Evolutionary conservation across 2,797 vertebrate species (phyloP).

Genomic region (Sitta carolinensis): DNA sequence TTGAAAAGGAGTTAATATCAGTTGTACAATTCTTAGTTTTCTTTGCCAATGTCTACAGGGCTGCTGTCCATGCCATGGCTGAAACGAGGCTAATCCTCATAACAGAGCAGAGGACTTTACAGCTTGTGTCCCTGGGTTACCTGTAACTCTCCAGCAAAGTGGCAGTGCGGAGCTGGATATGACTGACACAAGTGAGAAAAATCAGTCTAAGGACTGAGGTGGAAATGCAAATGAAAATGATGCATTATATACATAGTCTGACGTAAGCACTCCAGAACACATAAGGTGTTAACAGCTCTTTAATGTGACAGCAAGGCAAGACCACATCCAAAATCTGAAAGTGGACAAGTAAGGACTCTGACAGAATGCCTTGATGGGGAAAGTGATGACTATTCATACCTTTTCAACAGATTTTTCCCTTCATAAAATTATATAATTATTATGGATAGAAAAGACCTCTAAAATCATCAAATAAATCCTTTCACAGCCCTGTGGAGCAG

Average conservation of each 20-base stretch:
- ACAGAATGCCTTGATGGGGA: not conserved
- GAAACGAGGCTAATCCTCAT: constrained; percentile 22
- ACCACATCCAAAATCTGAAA: not conserved
- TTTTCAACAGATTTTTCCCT: not conserved
- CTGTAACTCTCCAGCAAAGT: not conserved
- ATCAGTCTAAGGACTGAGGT: not conserved
- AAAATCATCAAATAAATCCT: not conserved
- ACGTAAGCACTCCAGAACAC: not conserved
- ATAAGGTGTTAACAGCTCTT: not conserved
- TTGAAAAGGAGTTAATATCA: not conserved
- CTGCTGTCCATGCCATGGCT: not conserved
- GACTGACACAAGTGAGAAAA: not conserved
- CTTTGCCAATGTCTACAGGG: not conserved
- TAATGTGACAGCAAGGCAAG: not conserved
- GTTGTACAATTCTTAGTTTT: not conserved
- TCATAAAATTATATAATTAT: not conserved
- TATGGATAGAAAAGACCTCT: not conserved
- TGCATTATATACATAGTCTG: not conserved
- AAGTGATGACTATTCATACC: not conserved
- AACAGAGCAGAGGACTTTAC: not conserved
- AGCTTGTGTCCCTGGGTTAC: not conserved
- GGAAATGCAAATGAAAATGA: not conserved
- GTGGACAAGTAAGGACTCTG: not conserved
- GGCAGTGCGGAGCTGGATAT: not conserved
- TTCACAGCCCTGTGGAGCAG: not conserved